These are phyloP conservation scores for Blastomussa wellsi DNA, from an alignment of 92 coral and sea anemone genomes.

Conservation along the genomic window DNA sequence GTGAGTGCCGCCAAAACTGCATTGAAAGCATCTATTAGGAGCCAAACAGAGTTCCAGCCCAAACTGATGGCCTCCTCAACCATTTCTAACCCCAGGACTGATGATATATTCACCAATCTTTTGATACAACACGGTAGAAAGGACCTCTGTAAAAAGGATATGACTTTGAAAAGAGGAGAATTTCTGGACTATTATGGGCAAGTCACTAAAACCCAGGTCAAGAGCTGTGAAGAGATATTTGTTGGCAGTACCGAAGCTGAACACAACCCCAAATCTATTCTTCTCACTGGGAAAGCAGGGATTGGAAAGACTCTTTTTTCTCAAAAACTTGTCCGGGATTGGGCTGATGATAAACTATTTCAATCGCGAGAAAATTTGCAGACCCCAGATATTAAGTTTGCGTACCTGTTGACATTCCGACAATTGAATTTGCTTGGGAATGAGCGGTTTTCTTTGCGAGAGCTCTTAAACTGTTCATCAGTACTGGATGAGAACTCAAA, in stretches of 20 bases:
- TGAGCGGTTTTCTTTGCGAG: neutral
- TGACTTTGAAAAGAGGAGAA: neutral
- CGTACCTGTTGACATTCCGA: conserved; percentile 41
- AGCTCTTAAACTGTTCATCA: neutral
- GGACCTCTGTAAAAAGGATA: neutral
- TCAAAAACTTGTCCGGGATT: conserved; percentile 57
- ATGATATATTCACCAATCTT: conserved; percentile 50
- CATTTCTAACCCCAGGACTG: conserved; percentile 11
- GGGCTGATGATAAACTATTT: conserved; percentile 36
- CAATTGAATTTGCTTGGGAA: conserved; percentile 2
- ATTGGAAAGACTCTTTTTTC: conserved; percentile 60
- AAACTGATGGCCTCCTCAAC: conserved; percentile 5
- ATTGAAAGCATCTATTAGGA: conserved; percentile 13
- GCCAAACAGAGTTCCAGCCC: conserved; percentile 36
- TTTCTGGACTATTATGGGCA: conserved; percentile 11
- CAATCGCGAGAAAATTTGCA: neutral
- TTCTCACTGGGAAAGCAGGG: conserved; percentile 56
- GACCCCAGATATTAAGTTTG: conserved; percentile 26
- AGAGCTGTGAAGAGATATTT: conserved; percentile 34
- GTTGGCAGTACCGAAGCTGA: neutral
- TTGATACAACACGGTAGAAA: conserved; percentile 44
- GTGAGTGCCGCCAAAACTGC: neutral
- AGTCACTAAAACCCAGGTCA: conserved; percentile 10
- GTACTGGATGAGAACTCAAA: neutral
- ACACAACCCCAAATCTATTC: conserved; percentile 46